Conservation (phyloP, 2,888 invertebrate species). For the Scrobipalpa atriplicella region DNA sequence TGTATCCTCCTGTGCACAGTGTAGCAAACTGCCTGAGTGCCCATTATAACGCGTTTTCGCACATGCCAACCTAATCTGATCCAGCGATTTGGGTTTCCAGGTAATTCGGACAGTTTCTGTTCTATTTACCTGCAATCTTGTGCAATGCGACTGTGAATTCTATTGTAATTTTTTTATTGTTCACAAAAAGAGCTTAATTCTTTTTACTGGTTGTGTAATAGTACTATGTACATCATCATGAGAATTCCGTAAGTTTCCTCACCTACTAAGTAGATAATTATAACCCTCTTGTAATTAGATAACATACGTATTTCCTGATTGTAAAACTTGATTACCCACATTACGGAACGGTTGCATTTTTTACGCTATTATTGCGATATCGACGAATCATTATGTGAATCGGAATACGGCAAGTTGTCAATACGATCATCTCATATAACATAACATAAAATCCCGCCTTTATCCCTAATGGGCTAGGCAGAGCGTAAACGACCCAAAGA, state of each 20-base stretch:
- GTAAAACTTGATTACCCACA: neutral
- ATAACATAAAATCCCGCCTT: no score
- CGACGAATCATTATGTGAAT: neutral
- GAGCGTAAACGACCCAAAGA: no score
- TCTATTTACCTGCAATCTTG: conserved; percentile 39
- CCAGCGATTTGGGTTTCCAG: conserved; percentile 48
- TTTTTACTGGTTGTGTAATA: conserved; percentile 44
- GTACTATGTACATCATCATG: conserved; percentile 23
- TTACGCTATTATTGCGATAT: neutral
- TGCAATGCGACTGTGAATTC: conserved; percentile 65
- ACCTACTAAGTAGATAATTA: conserved; percentile 7
- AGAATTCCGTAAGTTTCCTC: conserved; percentile 23
- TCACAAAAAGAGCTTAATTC: conserved; percentile 42
- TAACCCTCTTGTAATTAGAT: conserved; percentile 8
- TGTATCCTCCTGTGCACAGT: no score
- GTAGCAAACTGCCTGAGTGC: no score
- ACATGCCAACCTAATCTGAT: conserved; percentile 26
- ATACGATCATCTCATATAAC: conserved; percentile 18
- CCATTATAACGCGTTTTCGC: conserved; percentile 11
- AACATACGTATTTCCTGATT: conserved; percentile 15
- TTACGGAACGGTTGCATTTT: neutral
- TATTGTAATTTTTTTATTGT: conserved; percentile 51
- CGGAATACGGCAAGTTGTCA: neutral
- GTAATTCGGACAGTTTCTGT: conserved; percentile 50
- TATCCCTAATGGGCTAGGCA: no score